Percentiles rank a stretch among this genome's conserved stretches.
Conservation (phyloP, 2,113 vertebrate genomes). For the Actenoides hombroni region DNA sequence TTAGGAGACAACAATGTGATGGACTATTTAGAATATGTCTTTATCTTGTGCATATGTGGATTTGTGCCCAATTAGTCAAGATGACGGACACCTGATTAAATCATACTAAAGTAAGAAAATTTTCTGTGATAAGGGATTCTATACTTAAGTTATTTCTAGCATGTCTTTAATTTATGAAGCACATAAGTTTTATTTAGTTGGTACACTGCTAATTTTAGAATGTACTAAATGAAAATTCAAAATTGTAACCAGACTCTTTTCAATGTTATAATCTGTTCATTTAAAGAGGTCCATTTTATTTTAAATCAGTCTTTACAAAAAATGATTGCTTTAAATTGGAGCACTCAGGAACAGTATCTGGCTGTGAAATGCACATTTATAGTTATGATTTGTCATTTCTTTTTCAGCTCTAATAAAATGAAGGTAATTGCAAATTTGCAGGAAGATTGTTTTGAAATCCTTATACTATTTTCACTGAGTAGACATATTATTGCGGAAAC, state of each 20-base stretch:
- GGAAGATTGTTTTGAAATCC: neutral
- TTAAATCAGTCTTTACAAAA: neutral
- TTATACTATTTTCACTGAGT: conserved; percentile 26
- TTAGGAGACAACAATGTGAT: neutral
- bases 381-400: neutral
- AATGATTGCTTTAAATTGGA: neutral
- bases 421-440: neutral
- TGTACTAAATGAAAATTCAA: neutral
- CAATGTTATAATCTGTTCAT: neutral
- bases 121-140: neutral
- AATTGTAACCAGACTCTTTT: neutral
- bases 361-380: neutral
- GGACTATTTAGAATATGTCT: neutral
- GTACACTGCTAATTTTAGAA: neutral
- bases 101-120: neutral
- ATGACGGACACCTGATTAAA: neutral
- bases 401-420: neutral
- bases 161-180: neutral
- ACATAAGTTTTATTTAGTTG: neutral
- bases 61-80: neutral
- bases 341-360: neutral
- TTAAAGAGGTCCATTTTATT: neutral
- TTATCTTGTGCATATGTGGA: neutral
- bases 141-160: neutral
- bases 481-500: conserved; percentile 24